These are phyloP conservation scores for Drosophila parthenogenetica DNA, from an alignment of 2,888 invertebrate genomes.

Conservation along the genomic window DNA sequence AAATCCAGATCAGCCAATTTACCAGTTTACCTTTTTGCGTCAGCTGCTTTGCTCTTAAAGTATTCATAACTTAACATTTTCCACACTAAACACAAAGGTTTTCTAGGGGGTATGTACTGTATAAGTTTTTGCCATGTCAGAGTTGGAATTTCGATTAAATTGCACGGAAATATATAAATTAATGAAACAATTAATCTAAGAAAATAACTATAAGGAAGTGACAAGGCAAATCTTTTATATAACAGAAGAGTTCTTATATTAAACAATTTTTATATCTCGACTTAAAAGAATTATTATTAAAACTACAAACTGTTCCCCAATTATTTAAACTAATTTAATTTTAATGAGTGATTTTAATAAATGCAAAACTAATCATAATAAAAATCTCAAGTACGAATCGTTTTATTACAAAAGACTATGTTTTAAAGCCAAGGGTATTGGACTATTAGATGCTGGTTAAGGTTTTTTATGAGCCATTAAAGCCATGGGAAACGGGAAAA, in stretches of 20 bases:
- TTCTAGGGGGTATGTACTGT: not conserved
- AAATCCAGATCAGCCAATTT: conserved; percentile 34
- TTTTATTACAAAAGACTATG: not conserved
- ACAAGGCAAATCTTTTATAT: not conserved
- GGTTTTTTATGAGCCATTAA: conserved; percentile 62
- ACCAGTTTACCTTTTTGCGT: conserved; percentile 28
- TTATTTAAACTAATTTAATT: too few relatives aligned
- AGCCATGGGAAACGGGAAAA: conserved; percentile 37
- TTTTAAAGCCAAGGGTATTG: not conserved
- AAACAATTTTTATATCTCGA: too few relatives aligned
- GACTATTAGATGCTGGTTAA: conserved; percentile 16
- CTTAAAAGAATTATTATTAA: too few relatives aligned
- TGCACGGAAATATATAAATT: not conserved
- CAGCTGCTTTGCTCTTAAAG: conserved; percentile 51
- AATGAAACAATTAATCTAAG: not conserved
- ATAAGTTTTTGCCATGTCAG: not conserved
- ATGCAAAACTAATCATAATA: not conserved
- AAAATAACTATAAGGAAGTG: not conserved
- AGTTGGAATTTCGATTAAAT: not conserved
- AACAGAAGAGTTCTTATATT: too few relatives aligned
- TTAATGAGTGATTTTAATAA: too few relatives aligned
- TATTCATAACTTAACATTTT: conserved; percentile 60
- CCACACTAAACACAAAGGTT: conserved; percentile 4
- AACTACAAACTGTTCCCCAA: too few relatives aligned
- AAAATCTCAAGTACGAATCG: too few relatives aligned